Base-by-base conservation (phyloP, 1,140 invertebrate species). In the Anoplophora glabripennis region DNA sequence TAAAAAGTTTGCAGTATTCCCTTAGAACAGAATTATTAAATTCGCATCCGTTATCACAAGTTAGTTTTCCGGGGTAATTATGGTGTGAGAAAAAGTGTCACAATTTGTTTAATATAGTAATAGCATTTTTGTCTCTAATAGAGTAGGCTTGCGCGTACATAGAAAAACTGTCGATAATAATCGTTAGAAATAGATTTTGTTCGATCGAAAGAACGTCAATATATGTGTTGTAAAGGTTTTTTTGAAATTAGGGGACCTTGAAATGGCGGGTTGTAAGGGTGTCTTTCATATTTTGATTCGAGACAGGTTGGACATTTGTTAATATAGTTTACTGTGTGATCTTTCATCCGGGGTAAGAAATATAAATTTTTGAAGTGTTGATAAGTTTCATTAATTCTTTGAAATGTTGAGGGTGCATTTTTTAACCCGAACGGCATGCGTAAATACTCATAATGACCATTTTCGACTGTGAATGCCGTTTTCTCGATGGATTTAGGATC, bases 341-440 rank as follows among this genome's bases (percentile, higher is more conserved):
- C 21, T 5, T 5, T 28, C 21, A 28, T 28, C 5, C 5, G 21
- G 5, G 21, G 21, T 28, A 28, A 28, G 5, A 28, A 28, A 5
- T 28, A 28, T 28, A 28, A 28, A 5, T 28, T 28, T 58, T 59
- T 55, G 36, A 62, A 21, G 17, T 60, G 28, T 17, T 46, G 48
- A 21, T 53, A 63, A 10, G 55, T 57, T 47, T 65, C 54, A 11
- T 36, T 55, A 48, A 68, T 63, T 8, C 67, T 9, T 64, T 44
- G 57, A 67, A 81, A 80, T 10, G 77, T 78, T 0, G 71, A 62
- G 1, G 77, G 75, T 0, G 73, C 72, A 47, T 76, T 76, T 35
- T 71, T 71, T 3, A 78, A 45, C 0, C 77, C 76, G 54, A 75
- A 77, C 2, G 75, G 73, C 72, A 78, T 75, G 38, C 73, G 41